These are phyloP conservation scores for Ataeniobius toweri DNA, from an alignment of 2,797 vertebrate genomes.

Conservation along the genomic window DNA sequence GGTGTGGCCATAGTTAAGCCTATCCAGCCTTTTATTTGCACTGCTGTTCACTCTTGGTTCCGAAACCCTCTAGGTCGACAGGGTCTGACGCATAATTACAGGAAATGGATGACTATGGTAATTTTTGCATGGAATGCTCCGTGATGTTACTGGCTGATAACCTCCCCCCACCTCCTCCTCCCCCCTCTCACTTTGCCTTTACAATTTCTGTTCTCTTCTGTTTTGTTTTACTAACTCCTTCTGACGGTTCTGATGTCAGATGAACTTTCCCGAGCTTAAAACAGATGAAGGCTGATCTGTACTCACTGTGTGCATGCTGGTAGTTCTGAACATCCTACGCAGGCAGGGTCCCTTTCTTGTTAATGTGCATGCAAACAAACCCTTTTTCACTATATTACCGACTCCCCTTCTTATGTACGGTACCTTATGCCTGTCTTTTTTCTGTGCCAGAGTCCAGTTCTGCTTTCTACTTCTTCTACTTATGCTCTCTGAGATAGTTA, in stretches of 20 bases:
- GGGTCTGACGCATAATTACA: conserved; percentile 72
- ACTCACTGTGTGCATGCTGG: conserved; percentile 78
- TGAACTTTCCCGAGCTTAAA: conserved; percentile 58
- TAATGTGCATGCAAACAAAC: conserved; percentile 68
- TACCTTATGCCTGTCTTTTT: conserved; percentile 56
- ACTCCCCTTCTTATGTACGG: conserved; percentile 52
- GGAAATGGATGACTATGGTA: conserved; percentile 79
- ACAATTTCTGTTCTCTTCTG: conserved; percentile 60
- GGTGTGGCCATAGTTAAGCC: not conserved
- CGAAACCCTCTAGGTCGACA: conserved; percentile 75
- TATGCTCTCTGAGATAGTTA: conserved; percentile 28
- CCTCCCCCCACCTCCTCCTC: conserved; percentile 13
- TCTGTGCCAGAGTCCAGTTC: conserved; percentile 63
- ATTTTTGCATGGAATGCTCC: conserved; percentile 86
- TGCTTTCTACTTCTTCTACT: conserved; percentile 54
- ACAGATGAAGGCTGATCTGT: conserved; percentile 63
- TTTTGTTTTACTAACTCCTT: conserved; percentile 61
- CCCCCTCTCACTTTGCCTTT: conserved; percentile 47
- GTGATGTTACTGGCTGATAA: conserved; percentile 77
- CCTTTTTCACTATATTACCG: conserved; percentile 31
- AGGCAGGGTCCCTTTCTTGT: conserved; percentile 53
- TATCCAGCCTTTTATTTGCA: conserved; percentile 43
- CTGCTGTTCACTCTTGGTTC: conserved; percentile 82
- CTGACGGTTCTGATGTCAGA: conserved; percentile 53
- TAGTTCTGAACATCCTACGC: conserved; percentile 39